Base-by-base conservation (phyloP, 1,140 invertebrate species). In the Vollenhovia emeryi region DNA sequence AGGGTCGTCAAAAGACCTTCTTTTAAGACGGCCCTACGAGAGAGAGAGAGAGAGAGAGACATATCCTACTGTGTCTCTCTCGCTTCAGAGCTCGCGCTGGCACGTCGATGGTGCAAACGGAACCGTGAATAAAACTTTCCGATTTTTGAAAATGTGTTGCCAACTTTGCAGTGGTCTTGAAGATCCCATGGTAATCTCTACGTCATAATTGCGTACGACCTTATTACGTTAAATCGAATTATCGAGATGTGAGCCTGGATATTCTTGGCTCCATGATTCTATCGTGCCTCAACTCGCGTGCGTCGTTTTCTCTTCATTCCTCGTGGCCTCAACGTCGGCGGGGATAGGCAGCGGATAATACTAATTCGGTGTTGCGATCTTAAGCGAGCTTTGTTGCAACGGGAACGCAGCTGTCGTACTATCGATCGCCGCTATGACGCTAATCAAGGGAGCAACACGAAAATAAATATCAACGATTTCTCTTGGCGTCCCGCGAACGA, bases 371-470 rank as follows among this genome's bases (percentile, higher is more conserved):
- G 30, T 73, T 50, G 50, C 27, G 40, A 24, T 62, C 60, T 66
- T 66, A 36, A n/a, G 75, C 9, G 15, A 5, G n/a, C 75, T 79
- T 79, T 66, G 60, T 79, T 21, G 9, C 43, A 18, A 13, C 27
- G 43, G 59, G 62, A 78, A 48, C 21, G 59, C 75, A 66, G 59
- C 59, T 66, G 59, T 50, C 75, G 30, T 48, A 64, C 59, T 21
- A 78, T 78, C 75, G 43, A 78, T 78, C 59, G 43, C 66, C 43
- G 7, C 59, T n/a, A 8, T 36, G 75, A 66, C 43, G 30, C 15
- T 79, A 79, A 79, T 79, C 50, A 50, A 50, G 43, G 33, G 59
- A 30, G n/a, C 18, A 33, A 36, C 36, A 7, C 27, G 40, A 43
- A 33, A 76, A 76, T 48, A 40, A 76, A 76, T 76, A 60, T 75